Evolutionary conservation across 2,797 vertebrate species (phyloP).

Genomic region (Platyrinchus mystaceus): DNA sequence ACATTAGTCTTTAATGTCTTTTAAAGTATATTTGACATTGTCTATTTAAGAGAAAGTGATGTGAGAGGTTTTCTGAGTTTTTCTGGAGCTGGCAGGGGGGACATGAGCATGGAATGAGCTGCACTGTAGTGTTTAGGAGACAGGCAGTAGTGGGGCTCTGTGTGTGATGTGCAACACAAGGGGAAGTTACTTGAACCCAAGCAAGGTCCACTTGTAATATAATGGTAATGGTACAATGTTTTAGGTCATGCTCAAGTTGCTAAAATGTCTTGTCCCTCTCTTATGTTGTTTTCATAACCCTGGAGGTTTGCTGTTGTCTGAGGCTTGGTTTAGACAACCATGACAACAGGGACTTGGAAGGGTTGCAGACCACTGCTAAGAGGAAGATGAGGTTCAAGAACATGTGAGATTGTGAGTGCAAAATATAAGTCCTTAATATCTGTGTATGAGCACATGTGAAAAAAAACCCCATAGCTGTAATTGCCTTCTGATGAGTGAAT

Average conservation of each 20-base stretch:
- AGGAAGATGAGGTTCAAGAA: background rate
- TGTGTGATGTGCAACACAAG: background rate
- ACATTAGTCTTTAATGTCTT: background rate
- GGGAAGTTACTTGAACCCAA: background rate
- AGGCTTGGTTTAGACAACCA: background rate
- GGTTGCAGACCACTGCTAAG: background rate
- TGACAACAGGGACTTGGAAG: background rate
- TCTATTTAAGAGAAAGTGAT: background rate
- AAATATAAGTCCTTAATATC: background rate
- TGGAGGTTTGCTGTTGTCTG: background rate
- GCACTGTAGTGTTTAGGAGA: rapidly evolving
- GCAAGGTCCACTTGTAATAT: background rate
- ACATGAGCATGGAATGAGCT: background rate
- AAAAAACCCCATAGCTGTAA: background rate
- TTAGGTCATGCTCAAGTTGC: background rate
- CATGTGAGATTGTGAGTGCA: background rate
- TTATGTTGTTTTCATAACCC: background rate
- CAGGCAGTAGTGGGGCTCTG: background rate
- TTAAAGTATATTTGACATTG: background rate
- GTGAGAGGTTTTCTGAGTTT: background rate
- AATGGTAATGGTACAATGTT: background rate
- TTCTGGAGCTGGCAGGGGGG: background rate
- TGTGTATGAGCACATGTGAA: background rate
- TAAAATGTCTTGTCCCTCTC: background rate
- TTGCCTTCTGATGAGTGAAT: background rate